Percentiles rank a stretch among this genome's conserved stretches.
phyloP scores from a whole-genome alignment of 92 coral and sea anemone genomes.

The Phenganax subtilis region DNA sequence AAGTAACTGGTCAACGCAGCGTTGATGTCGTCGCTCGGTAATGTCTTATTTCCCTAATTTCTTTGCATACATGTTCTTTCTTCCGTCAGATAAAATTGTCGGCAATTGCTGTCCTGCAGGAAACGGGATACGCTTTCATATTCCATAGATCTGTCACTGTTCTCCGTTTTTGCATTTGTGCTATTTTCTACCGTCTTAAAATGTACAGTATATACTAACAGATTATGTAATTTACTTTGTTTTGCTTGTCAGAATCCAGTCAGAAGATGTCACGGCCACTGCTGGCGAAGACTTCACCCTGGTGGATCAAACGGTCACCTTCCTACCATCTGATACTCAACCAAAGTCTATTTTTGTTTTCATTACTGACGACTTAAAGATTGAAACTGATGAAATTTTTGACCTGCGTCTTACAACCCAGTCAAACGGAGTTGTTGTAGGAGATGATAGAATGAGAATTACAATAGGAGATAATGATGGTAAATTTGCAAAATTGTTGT shows the following conservation, averaged over 20 bases:
- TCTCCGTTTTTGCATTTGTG: no score
- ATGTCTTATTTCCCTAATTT: no score
- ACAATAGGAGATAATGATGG: slow-evolving; percentile 41
- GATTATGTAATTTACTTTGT: neutral
- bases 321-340: slow-evolving; percentile 13
- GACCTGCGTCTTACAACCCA: neutral
- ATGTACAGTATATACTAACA: neutral
- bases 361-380: neutral
- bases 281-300: slow-evolving; percentile 28
- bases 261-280: neutral
- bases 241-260: neutral
- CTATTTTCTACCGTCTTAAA: neutral
- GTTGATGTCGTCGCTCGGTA: neutral
- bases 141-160: no score
- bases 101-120: no score
- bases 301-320: slow-evolving; percentile 3
- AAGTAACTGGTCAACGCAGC: slow-evolving; percentile 8
- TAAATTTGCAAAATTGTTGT: neutral
- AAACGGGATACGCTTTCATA: no score
- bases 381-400: slow-evolving; percentile 23
- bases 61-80: no score
- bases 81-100: no score
- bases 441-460: neutral
- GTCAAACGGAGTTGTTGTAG: slow-evolving; percentile 2
- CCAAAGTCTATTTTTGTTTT: slow-evolving; percentile 10